phyloP scores from a whole-genome alignment of 1,140 invertebrate genomes.

The Drosophila carrolli region DNA sequence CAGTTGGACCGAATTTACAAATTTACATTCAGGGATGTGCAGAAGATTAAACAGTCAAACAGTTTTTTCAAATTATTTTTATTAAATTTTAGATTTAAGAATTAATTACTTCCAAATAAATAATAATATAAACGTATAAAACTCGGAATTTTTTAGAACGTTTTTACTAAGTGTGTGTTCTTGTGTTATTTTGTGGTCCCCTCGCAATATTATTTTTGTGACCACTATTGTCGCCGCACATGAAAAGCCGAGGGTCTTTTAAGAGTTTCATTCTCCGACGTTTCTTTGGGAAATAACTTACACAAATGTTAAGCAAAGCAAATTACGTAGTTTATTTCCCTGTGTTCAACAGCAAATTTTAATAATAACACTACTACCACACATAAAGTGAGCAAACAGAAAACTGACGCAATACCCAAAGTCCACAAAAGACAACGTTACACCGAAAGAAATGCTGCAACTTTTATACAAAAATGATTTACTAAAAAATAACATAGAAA shows the following conservation, averaged over 20 bases:
- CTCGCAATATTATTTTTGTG: not conserved
- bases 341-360: constrained; percentile 8
- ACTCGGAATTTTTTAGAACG: too few relatives aligned
- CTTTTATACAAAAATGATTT: not conserved
- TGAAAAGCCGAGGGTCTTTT: not conserved
- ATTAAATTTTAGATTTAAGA: too few relatives aligned
- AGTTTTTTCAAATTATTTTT: too few relatives aligned
- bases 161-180: not conserved
- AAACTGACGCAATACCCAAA: constrained; percentile 8
- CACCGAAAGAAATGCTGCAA: not conserved
- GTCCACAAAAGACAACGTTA: not conserved
- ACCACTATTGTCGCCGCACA: not conserved
- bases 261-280: not conserved
- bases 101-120: too few relatives aligned
- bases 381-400: constrained; percentile 9
- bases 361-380: constrained; percentile 9
- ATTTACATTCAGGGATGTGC: too few relatives aligned
- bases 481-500: too few relatives aligned
- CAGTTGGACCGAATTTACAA: too few relatives aligned
- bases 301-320: constrained; percentile 12
- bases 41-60: too few relatives aligned
- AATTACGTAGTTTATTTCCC: constrained; percentile 10
- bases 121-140: too few relatives aligned
- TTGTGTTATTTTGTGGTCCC: constrained; percentile 1
- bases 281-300: constrained; percentile 1